These are phyloP conservation scores for Lota lota DNA, from an alignment of 2,113 vertebrate genomes.

Conservation along the genomic window DNA sequence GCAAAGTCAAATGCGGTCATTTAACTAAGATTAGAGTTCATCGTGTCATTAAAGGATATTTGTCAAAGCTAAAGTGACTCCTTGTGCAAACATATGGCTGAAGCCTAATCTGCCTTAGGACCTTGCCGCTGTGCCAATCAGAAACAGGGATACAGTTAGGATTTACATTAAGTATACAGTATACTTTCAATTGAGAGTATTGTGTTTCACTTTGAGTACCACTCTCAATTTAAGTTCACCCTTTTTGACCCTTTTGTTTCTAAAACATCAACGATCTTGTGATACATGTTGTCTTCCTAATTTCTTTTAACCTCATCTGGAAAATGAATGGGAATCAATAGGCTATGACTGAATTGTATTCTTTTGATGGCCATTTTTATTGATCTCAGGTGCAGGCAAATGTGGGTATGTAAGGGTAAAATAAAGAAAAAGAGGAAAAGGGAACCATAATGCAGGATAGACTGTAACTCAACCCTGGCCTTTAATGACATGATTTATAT, in stretches of 20 bases:
- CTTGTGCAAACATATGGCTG: constrained; percentile 76
- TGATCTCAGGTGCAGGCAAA: constrained; percentile 18
- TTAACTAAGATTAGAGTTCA: too few relatives aligned
- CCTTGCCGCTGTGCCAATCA: constrained; percentile 72
- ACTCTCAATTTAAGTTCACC: constrained; percentile 28
- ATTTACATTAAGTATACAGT: too few relatives aligned
- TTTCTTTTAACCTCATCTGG: constrained; percentile 7
- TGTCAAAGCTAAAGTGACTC: constrained; percentile 63
- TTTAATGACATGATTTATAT: constrained; percentile 63
- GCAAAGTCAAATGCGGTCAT: too few relatives aligned
- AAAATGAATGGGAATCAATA: constrained; percentile 17
- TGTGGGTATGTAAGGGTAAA: neutral
- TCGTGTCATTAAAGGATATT: constrained; percentile 44
- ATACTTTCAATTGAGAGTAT: constrained; percentile 31
- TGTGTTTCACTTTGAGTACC: too few relatives aligned
- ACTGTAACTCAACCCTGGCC: constrained; percentile 36
- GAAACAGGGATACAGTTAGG: constrained; percentile 54
- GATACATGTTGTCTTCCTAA: constrained; percentile 11
- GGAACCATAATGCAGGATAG: constrained; percentile 26
- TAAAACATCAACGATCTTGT: constrained; percentile 2
- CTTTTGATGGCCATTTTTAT: constrained; percentile 24
- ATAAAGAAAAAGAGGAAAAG: neutral
- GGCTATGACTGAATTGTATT: constrained; percentile 9
- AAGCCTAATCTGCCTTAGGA: constrained; percentile 64
- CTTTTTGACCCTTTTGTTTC: constrained; percentile 23